phyloP scores from a whole-genome alignment of 2,797 vertebrate species.

The Scarus forsteni region DNA sequence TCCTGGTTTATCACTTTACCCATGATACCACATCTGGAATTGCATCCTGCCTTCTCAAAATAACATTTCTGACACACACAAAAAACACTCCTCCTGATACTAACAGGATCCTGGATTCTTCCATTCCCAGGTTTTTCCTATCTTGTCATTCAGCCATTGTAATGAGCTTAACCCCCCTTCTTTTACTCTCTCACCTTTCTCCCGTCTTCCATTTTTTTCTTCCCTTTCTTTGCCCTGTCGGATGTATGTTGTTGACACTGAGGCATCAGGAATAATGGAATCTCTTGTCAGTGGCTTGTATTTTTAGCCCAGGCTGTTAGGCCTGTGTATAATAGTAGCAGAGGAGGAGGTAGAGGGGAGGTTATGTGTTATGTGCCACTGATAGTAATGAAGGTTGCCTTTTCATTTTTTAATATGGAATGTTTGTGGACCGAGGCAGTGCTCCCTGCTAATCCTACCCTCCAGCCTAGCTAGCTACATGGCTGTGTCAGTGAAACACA shows the following conservation, averaged over 20 bases:
- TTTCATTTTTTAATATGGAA: constrained; percentile 86
- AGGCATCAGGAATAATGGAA: constrained; percentile 84
- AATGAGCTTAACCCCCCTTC: constrained; percentile 71
- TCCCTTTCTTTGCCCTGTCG: constrained; percentile 68
- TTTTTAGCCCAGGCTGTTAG: constrained; percentile 79
- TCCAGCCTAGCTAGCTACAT: constrained; percentile 81
- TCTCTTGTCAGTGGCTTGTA: constrained; percentile 81
- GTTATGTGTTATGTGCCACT: constrained; percentile 84
- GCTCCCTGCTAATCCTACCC: constrained; percentile 85
- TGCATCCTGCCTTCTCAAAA: constrained; percentile 30
- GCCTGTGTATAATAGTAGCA: constrained; percentile 75
- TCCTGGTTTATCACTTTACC: constrained; percentile 37
- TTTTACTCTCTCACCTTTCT: constrained; percentile 61
- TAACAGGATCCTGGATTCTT: constrained; percentile 57
- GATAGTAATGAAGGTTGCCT: constrained; percentile 87
- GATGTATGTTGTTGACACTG: constrained; percentile 81
- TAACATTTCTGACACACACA: constrained; percentile 47
- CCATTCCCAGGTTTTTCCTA: constrained; percentile 70
- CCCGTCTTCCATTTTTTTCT: constrained; percentile 53
- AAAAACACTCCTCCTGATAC: constrained; percentile 51
- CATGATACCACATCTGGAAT: constrained; percentile 39
- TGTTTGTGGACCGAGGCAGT: constrained; percentile 83
- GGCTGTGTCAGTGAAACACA: constrained; percentile 72
- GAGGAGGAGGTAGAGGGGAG: constrained; percentile 72
- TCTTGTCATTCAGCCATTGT: constrained; percentile 77